Evolutionary conservation across 1,140 invertebrate species (phyloP).

Genomic region (Drosophila littoralis): DNA sequence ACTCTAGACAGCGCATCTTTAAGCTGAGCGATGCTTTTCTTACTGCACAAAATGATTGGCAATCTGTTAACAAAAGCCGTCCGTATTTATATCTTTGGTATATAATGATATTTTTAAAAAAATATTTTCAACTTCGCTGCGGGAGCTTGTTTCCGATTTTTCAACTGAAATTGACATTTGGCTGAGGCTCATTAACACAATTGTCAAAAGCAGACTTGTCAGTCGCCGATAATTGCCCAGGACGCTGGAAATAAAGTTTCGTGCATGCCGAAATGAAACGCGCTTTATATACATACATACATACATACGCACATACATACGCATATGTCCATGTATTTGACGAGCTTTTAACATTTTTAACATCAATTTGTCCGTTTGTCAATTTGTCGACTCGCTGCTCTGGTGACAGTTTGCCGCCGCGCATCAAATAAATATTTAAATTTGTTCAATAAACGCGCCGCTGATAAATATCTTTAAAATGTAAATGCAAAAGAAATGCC

Average conservation of each 20-base stretch:
- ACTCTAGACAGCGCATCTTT: neutral
- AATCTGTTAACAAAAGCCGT: neutral
- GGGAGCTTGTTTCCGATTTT: constrained; percentile 5
- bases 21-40: neutral
- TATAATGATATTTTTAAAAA: neutral
- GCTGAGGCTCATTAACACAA: constrained; percentile 44
- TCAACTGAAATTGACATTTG: constrained; percentile 26
- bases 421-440: constrained; percentile 31
- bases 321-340: constrained; percentile 5
- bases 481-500: constrained; percentile 2
- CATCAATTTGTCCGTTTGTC: constrained; percentile 20
- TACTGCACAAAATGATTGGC: too few species aligned
- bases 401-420: constrained; percentile 10
- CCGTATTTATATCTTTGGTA: neutral
- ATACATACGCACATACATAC: too few species aligned
- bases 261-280: neutral
- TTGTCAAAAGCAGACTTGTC: constrained; percentile 43
- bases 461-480: constrained; percentile 24
- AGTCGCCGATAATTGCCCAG: constrained; percentile 33
- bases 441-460: constrained; percentile 19
- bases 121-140: neutral
- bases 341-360: constrained; percentile 21
- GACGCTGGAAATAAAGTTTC: constrained; percentile 14
- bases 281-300: neutral
- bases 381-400: constrained; percentile 6